Percentiles rank a stretch among this genome's conserved stretches.
Conservation (phyloP, 1,140 invertebrate genomes). For the Drosophila sp. region DNA sequence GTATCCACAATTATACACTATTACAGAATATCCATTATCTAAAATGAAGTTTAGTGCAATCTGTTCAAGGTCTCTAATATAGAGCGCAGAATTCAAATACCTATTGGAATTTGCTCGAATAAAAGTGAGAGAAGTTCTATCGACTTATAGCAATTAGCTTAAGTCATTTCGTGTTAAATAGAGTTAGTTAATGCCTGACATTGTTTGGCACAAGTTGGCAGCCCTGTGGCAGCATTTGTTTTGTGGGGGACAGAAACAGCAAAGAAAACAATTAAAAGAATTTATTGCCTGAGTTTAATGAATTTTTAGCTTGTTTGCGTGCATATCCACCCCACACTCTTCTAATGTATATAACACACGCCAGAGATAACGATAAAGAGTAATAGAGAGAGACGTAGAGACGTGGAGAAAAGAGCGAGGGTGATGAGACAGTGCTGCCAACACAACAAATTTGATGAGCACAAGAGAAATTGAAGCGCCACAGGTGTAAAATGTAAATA, state of each 20-base stretch:
- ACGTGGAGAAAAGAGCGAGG: background rate
- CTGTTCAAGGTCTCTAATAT: no score
- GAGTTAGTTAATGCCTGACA: conserved; percentile 12
- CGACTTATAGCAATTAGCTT: conserved; percentile 27
- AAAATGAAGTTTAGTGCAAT: no score
- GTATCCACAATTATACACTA: background rate
- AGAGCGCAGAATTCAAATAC: no score
- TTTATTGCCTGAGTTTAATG: conserved; percentile 79
- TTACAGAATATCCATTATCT: no score
- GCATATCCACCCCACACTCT: conserved; percentile 36
- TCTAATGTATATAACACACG: background rate
- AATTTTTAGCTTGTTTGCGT: conserved; percentile 80
- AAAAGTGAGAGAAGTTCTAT: background rate
- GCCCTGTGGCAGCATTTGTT: background rate
- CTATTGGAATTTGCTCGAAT: no score
- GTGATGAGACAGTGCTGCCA: conserved; percentile 8
- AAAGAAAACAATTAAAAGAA: conserved; percentile 79
- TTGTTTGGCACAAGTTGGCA: conserved; percentile 11
- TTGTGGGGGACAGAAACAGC: background rate
- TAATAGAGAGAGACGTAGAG: background rate
- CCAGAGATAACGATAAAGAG: background rate
- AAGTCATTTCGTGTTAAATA: conserved; percentile 2
- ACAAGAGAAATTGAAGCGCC: conserved; percentile 55
- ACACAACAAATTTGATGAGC: conserved; percentile 65
- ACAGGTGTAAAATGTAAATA: conserved; percentile 76